These are phyloP conservation scores for Caenorhabditis uteleia DNA, from an alignment of 2,888 invertebrate genomes.

Conservation along the genomic window DNA sequence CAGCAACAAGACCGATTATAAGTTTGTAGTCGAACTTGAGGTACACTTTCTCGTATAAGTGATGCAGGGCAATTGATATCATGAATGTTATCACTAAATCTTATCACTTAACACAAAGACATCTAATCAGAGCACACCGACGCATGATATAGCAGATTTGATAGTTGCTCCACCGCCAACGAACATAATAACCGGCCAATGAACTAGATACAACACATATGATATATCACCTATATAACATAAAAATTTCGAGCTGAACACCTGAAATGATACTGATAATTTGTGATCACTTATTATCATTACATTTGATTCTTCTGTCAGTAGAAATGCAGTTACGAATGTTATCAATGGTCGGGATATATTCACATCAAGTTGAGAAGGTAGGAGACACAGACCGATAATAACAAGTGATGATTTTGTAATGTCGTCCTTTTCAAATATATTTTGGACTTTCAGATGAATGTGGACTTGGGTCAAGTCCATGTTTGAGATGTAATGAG, in stretches of 20 bases:
- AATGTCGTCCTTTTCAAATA: constrained; percentile 8
- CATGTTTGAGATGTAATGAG: constrained; percentile 13
- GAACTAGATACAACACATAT: constrained; percentile 16
- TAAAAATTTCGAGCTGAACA: constrained; percentile 4
- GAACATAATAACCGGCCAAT: constrained; percentile 26
- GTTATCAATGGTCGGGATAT: constrained; percentile 13
- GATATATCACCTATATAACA: constrained; percentile 11
- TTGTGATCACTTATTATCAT: too few relatives aligned
- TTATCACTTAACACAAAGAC: neutral
- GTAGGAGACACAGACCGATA: constrained; percentile 9
- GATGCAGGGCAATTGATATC: constrained; percentile 4
- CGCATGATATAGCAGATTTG: neutral
- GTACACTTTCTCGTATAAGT: constrained; percentile 12
- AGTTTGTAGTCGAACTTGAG: constrained; percentile 2
- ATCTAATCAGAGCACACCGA: too few relatives aligned
- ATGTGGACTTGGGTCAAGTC: constrained; percentile 16
- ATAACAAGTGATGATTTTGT: neutral
- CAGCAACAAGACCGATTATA: neutral
- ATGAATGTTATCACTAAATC: constrained; percentile 8
- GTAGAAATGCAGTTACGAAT: constrained; percentile 4
- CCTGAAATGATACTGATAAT: too few relatives aligned
- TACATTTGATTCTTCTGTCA: constrained; percentile 11
- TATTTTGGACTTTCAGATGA: too few relatives aligned
- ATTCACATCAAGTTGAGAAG: constrained; percentile 5
- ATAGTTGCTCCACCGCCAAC: neutral